Percentiles rank a stretch among this genome's conserved stretches.
These are phyloP conservation scores for Rhabdomys dilectus DNA, from an alignment of 2,113 vertebrate species.

Conservation along the genomic window DNA sequence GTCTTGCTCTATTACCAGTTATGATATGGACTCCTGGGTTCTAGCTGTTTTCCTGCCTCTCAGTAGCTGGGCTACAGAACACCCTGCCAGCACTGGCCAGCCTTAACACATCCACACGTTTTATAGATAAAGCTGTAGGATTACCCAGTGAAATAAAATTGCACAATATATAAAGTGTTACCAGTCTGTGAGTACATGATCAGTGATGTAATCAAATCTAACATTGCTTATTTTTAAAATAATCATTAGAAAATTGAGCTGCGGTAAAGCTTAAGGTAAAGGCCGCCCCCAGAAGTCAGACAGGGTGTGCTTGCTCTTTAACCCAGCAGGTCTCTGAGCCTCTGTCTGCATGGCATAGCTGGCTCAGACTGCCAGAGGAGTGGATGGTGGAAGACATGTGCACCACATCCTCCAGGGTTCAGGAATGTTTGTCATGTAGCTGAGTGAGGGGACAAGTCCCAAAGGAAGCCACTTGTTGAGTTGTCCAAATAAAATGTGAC, in stretches of 20 bases:
- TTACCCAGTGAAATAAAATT: background rate
- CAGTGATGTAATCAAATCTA: conserved; percentile 34
- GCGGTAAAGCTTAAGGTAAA: conserved; percentile 42
- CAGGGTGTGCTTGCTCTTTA: background rate
- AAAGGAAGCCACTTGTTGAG: background rate
- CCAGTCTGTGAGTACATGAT: background rate
- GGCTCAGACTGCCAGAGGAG: background rate
- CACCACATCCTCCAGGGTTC: no score
- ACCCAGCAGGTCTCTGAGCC: background rate
- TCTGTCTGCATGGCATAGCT: background rate
- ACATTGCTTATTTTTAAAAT: background rate
- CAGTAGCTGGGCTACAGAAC: background rate
- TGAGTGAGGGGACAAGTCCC: background rate
- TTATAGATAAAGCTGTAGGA: background rate
- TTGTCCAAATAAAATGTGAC: background rate
- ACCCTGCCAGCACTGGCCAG: background rate
- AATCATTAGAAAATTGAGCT: conserved; percentile 7
- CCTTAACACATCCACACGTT: background rate
- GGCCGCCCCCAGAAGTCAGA: background rate
- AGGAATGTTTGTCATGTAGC: no score
- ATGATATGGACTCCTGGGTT: background rate
- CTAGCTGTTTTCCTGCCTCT: background rate
- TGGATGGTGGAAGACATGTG: background rate
- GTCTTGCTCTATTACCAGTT: background rate
- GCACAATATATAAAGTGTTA: background rate